Base-by-base conservation (phyloP, 2,888 invertebrate genomes). In the Spatulosminthurus flaviceps region DNA sequence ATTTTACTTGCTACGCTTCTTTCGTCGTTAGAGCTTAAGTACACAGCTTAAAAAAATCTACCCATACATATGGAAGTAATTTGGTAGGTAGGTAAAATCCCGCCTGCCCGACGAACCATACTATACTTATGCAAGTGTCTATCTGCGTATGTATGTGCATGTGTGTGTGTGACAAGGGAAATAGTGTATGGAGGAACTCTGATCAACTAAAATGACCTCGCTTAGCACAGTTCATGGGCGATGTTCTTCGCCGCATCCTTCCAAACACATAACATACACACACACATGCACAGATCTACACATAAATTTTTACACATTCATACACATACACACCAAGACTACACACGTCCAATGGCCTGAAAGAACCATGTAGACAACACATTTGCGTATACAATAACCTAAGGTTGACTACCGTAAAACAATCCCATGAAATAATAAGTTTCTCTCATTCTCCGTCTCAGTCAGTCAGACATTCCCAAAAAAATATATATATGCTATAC, bases 161-260 rank as follows among this genome's bases (percentile, higher is more conserved):
- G 34, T 34, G 34, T 34, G 34, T 34, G 34, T 34, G 34, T 34
- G 34, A 34, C 34, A 34, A 9, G 34, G 34, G 34, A 34, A 34
- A 34, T 34, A 34, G 51, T n/a, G 16, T 51, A 51, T 51, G 51
- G n/a, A 51, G n/a, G n/a, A 51, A 51, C 51, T 51, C 16, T 67
- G 29, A 67, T 29, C 16, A 67, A 67, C 67, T 64, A 67, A 67
- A 26, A 67, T 67, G 67, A 67, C 67, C 67, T 67, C 67, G 29
- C 28, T 28, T 26, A 24, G 67, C 67, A 28, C 67, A 28, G 67
- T 67, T 67, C 67, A 67, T 67, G 67, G 67, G 67, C 67, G 29
- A 67, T 9, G 24, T 24, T 67, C 51, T 51, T 22, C 26, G 9
- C 26, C 64, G 13, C 24, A 26, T 64, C 64, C 64, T 22, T 22